Evolutionary conservation across 2,888 invertebrate species (phyloP).

Genomic region (Dicyrtomina minuta): DNA sequence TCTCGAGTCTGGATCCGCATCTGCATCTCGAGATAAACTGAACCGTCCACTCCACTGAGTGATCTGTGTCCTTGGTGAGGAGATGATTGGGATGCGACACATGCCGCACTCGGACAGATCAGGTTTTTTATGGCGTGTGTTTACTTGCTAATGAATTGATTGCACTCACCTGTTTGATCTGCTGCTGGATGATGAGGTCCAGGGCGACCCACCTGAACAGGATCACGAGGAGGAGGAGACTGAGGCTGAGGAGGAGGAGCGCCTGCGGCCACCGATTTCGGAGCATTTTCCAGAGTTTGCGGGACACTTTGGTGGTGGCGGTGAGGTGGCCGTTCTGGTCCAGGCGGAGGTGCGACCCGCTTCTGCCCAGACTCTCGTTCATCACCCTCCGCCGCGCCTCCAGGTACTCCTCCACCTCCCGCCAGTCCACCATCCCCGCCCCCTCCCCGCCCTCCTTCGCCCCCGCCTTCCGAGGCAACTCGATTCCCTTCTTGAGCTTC

Average conservation of each 20-base stretch:
- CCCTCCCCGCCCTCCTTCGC: too few relatives aligned
- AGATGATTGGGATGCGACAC: too few relatives aligned
- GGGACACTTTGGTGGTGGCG: background rate
- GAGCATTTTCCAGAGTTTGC: background rate
- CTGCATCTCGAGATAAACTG: too few relatives aligned
- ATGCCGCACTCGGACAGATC: too few relatives aligned
- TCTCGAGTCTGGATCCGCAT: too few relatives aligned
- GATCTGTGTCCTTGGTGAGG: too few relatives aligned
- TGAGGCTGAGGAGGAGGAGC: constrained; percentile 39
- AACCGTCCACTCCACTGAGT: too few relatives aligned
- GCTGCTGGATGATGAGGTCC: constrained; percentile 45
- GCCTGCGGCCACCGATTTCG: constrained; percentile 40
- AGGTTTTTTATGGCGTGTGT: too few relatives aligned
- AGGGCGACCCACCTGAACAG: constrained; percentile 49
- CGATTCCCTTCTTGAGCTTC: too few relatives aligned
- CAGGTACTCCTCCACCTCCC: constrained; percentile 8
- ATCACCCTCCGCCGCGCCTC: constrained; percentile 20
- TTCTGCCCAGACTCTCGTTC: background rate
- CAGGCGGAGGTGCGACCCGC: background rate
- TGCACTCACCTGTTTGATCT: constrained; percentile 46
- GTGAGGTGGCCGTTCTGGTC: background rate
- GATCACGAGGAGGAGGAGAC: constrained; percentile 41
- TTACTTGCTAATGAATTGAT: too few relatives aligned
- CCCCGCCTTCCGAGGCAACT: too few relatives aligned
- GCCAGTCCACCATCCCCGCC: constrained; percentile 27